Evolutionary conservation across 2,113 vertebrate genomes (phyloP), one percentile per base, ranked within the genome.

Genomic region (Scomber japonicus): DNA sequence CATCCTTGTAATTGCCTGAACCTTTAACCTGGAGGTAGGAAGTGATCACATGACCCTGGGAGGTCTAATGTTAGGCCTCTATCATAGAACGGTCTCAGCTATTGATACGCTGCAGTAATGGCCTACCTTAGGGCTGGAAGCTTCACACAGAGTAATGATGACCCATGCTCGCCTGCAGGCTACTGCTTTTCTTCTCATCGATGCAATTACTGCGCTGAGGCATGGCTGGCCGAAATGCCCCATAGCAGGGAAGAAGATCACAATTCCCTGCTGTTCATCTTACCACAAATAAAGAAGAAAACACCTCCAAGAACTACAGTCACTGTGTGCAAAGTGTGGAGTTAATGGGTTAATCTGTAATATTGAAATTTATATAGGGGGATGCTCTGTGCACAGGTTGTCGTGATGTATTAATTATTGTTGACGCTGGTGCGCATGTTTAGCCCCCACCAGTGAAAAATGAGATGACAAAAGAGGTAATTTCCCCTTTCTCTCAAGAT

Each of bases 401-500:
- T 70, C 12, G 16, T 19, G 57, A 80, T 64, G 76, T 85, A 86
- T 90, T 91, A 83, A 88, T 91, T 91, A 90, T 80, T 83, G 78
- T 85, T 85, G 86, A 81, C 3, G 67, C 77, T 87, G 55, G 50
- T 67, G 61, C 31, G n/a, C 56, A 15, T 55, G 65, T 81, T 90
- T 61, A 73, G 75, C 78, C 75, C 73, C 78, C 75, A 75, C 80
- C 50, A 60, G 71, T 93, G 90, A 93, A 93, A 93, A 91, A 93
- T 91, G 78, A 91, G 85, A 93, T 76, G 87, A 90, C 89, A 91
- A 89, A 90, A 84, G 84, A 90, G 76, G 87, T 89, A 89, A 93
- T 93, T 91, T 93, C 82, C 83, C 90, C 81, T 83, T 91, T 92
- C 81, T 92, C 89, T 92, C 82, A 88, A 82, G 87, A 90, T 84